Evolutionary conservation across 2,113 vertebrate species (phyloP), one percentile per base, ranked within the genome.

Genomic region (Tupaia chinensis): DNA sequence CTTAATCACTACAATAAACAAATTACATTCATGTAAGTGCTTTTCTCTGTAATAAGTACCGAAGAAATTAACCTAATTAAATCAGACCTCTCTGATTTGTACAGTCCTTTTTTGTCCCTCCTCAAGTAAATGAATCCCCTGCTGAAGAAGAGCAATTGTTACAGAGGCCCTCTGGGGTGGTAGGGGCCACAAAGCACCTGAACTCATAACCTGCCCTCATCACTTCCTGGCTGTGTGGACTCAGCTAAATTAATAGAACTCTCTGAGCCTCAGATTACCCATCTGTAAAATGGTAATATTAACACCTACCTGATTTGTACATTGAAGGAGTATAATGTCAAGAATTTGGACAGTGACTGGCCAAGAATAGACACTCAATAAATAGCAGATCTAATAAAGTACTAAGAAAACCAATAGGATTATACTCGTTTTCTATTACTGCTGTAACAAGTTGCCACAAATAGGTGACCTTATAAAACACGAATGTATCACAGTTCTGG

Each of bases 1-100:
- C 93, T 90, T 65, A 94, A 91, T 86, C 86, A 91, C 93, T 88
- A 58, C 93, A 85, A 69, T 53, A 63, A 91, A 54, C 22, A 78
- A 78, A 86, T 17, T 53, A 4, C 25, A 60, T 65, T 65, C 11
- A 91, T 72, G 23, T 72, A 81, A 78, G 58, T 60, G 29, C 29
- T 87, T 94, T 92, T 86, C 27, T 17, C 20, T 53, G 20, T 13
- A 83, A 1, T 23, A 63, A 94, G 20, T 68, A 56, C 86, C 73
- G 93, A 89, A 93, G 32, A 85, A 92, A 94, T 74, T 58, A 73
- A 14, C 78, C 68, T 73, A 78, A 95, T 96, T 86, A 91, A 81
- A 77, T 44, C 56, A 44, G 79, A 7, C 19, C 90, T 77, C 79
- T 76, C 73, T 11, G 53, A 60, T 66, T 53, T 70, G 23, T 53